A percentile compares a stretch with the other conserved stretches of the same genome.
Evolutionary conservation across 2,113 vertebrate genomes (phyloP).

Genomic region (Melanerpes aurifrons): DNA sequence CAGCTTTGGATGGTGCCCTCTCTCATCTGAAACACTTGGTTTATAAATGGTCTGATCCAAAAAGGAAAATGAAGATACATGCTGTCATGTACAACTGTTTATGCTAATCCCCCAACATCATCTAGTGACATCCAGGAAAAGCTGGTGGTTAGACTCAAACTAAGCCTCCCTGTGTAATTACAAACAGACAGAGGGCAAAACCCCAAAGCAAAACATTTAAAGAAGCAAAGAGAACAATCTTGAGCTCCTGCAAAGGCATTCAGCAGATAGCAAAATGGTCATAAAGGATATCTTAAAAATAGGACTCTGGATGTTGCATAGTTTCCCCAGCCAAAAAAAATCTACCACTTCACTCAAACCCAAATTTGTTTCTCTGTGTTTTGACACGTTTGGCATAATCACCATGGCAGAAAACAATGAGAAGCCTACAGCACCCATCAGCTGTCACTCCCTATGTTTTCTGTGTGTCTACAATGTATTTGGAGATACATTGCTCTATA

Average conservation of each 20-base stretch:
- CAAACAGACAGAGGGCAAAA: slow-evolving; percentile 18
- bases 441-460: background rate
- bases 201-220: background rate
- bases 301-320: background rate
- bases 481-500: background rate
- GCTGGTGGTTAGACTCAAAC: slow-evolving; percentile 29
- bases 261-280: background rate
- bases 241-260: background rate
- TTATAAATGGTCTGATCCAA: background rate
- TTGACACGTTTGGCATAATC: background rate
- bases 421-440: background rate
- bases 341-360: background rate
- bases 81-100: slow-evolving; percentile 30
- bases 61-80: background rate
- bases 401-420: background rate
- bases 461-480: background rate
- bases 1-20: background rate
- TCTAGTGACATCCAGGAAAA: slow-evolving; percentile 39
- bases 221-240: background rate
- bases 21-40: background rate
- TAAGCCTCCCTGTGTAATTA: slow-evolving; percentile 58
- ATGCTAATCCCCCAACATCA: background rate
- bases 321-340: background rate
- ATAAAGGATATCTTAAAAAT: background rate
- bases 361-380: background rate